Evolutionary conservation across 2,113 vertebrate genomes (phyloP), one percentile per base, ranked within the genome.

Genomic region (Callithrix jacchus): DNA sequence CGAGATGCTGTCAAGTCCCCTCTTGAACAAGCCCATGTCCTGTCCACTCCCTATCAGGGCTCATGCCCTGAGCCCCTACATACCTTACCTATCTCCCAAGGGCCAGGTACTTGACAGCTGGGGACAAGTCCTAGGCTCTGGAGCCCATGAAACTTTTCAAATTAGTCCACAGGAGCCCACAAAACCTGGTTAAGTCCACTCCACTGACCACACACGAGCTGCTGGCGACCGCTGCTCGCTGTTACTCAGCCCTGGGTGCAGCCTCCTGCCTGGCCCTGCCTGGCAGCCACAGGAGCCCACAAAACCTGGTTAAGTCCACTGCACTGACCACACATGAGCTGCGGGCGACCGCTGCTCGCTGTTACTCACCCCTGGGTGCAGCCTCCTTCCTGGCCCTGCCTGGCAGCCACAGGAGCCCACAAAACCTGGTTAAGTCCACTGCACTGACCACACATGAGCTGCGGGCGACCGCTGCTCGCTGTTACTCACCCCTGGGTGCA

Each of bases 41-140:
- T 20, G 20, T 11, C 54, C 13, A 2, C 76, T 8, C 76, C 64
- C 9, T 16, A 4, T 8, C 61, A 1, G 1, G 37, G 25, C 30
- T 52, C n/a, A 8, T 17, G 13, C 11, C 21, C 12, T 2, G 2
- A 18, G 35, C 58, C 58, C 58, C 47, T 8, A 3, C 0, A 52
- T 4, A 32, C 25, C 71, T 27, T 6, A 2, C 76, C 37, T n/a
- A 8, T 45, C 42, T 73, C 30, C 35, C 37, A 4, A 30, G 49
- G 17, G 25, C 42, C 20, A 52, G 35, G 2, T 2, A 4, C 45
- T 16, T 10, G 32, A 58, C 25, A 8, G 4, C 81, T 6, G 4
- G 6, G 32, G 16, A 37, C 25, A 70, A 70, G 47, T 49, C 37
- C 27, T 76, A 8, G 10, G 35, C n/a, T 71, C 58, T 17, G 9